Conservation (phyloP, 2,113 vertebrate genomes). For the Nycticebus coucang region DNA sequence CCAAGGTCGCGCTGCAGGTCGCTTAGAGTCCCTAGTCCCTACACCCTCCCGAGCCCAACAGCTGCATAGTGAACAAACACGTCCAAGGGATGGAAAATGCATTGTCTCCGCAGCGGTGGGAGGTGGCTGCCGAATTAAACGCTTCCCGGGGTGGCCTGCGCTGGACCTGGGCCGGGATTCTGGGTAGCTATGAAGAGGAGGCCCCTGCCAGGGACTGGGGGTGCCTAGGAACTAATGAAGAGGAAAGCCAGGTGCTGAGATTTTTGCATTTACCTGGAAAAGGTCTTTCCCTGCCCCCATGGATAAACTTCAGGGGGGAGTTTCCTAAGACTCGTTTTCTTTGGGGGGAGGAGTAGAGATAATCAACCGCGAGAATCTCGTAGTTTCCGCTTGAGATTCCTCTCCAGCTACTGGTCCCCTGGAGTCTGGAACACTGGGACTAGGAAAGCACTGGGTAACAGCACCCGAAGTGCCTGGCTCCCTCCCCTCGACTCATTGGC, state of each 20-base stretch:
- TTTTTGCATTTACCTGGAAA: not conserved
- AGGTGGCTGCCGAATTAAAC: constrained; percentile 54
- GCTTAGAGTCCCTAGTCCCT: not conserved
- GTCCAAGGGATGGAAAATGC: constrained; percentile 52
- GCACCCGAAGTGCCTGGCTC: not conserved
- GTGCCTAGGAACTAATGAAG: not conserved
- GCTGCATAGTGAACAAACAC: constrained; percentile 36
- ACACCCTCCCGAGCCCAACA: not conserved
- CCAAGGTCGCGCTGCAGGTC: not conserved
- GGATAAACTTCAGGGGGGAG: not conserved
- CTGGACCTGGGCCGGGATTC: not conserved
- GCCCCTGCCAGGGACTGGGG: not conserved
- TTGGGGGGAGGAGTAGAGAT: not conserved
- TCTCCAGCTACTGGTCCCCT: not conserved
- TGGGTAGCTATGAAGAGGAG: not conserved
- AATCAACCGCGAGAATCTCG: not conserved
- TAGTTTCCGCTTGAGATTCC: not conserved
- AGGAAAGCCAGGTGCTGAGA: not conserved
- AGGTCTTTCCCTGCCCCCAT: not conserved
- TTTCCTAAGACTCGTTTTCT: constrained; percentile 21
- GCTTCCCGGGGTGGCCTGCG: constrained; percentile 36
- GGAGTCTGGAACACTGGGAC: not conserved
- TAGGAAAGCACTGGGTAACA: not conserved
- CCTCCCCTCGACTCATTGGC: not conserved
- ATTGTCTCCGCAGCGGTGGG: constrained; percentile 44